A percentile compares a stretch with the other conserved stretches of the same genome.
These are phyloP conservation scores for Tinea trinotella DNA, from an alignment of 2,888 invertebrate species.

Conservation along the genomic window DNA sequence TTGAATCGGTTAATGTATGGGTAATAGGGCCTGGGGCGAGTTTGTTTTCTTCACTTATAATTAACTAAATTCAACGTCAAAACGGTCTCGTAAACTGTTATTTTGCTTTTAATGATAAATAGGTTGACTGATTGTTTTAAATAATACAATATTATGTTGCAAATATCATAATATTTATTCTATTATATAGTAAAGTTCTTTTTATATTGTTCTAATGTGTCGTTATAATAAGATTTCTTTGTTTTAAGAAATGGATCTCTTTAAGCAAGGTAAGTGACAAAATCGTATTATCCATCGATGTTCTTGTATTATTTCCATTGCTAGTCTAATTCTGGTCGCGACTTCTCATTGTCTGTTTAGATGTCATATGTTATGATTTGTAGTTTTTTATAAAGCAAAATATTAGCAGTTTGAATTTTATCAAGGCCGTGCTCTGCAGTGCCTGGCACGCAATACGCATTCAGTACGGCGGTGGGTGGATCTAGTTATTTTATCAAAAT, in stretches of 20 bases:
- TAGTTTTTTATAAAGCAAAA: not conserved
- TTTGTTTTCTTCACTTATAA: too few relatives aligned
- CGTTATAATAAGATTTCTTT: not conserved
- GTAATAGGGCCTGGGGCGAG: too few relatives aligned
- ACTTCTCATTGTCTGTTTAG: not conserved
- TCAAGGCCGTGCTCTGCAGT: conserved; percentile 61
- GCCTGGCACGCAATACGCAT: conserved; percentile 47
- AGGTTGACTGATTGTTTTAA: not conserved
- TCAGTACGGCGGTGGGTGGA: conserved; percentile 48
- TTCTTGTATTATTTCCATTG: not conserved
- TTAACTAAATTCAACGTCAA: too few relatives aligned
- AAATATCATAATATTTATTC: not conserved
- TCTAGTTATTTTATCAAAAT: conserved; percentile 30
- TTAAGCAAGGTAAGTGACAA: conserved; percentile 38
- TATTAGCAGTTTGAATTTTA: conserved; percentile 40
- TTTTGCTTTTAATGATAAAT: not conserved
- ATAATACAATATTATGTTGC: not conserved
- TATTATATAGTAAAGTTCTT: not conserved
- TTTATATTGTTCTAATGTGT: not conserved
- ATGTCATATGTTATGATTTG: conserved; percentile 20
- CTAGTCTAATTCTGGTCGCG: not conserved
- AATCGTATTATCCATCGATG: not conserved
- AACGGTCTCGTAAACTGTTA: not conserved
- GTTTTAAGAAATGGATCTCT: conserved; percentile 38
- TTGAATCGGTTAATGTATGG: too few relatives aligned